phyloP scores from a whole-genome alignment of 2,797 vertebrate genomes.

The Schizopygopsis malacanthus region DNA sequence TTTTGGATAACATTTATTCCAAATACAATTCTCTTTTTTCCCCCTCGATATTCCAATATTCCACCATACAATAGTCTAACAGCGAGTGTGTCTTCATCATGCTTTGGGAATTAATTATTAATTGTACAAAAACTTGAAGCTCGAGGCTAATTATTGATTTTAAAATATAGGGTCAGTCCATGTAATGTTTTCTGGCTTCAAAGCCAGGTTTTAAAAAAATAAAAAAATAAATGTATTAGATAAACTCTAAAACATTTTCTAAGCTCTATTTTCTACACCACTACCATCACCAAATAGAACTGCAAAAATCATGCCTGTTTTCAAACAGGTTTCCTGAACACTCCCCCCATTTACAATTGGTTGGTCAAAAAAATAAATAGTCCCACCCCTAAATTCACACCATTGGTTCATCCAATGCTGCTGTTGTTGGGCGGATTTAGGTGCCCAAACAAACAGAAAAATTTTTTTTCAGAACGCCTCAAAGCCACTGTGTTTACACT shows the following conservation, averaged over 20 bases:
- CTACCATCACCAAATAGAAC: neutral
- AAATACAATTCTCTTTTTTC: neutral
- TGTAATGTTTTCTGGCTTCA: neutral
- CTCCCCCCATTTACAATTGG: neutral
- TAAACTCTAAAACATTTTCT: neutral
- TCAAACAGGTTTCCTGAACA: neutral
- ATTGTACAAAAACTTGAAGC: neutral
- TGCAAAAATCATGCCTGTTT: neutral
- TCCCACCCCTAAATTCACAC: constrained; percentile 7
- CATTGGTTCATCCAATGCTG: neutral
- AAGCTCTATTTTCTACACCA: neutral
- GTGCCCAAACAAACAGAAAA: neutral
- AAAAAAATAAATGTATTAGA: neutral
- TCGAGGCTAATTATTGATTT: neutral
- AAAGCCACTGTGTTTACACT: neutral
- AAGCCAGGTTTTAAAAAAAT: neutral
- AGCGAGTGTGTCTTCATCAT: neutral
- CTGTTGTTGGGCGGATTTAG: constrained; percentile 4
- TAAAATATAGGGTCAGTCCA: neutral
- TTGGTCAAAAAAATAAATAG: neutral
- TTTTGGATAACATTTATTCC: neutral
- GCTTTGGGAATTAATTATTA: neutral
- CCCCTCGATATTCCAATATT: neutral
- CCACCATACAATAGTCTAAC: neutral
- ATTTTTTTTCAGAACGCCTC: neutral